Conservation (phyloP, 1,140 invertebrate species). For the Dinothrombium tinctorium region DNA sequence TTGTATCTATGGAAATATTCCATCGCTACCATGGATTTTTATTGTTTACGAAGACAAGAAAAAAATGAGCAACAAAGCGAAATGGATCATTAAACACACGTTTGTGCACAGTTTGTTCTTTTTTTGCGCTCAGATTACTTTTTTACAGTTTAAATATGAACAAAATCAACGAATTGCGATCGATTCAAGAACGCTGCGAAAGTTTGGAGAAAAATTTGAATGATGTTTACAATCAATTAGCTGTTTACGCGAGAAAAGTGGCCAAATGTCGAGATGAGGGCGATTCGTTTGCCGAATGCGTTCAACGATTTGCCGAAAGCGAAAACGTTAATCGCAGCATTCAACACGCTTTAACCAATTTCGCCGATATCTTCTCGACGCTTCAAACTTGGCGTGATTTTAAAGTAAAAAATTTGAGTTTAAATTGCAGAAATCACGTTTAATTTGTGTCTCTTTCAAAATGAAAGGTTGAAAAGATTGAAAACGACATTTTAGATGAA, state of each 20-base stretch:
- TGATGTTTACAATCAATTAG: neutral
- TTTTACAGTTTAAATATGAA: no score
- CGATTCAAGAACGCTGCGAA: neutral
- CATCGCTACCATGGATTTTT: no score
- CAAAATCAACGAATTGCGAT: no score
- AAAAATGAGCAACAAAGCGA: no score
- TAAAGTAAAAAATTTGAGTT: neutral
- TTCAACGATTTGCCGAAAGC: neutral
- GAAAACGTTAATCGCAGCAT: constrained; percentile 4
- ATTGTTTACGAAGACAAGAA: no score
- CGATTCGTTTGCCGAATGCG: neutral
- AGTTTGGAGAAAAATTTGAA: neutral
- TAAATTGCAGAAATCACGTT: neutral
- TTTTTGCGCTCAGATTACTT: no score
- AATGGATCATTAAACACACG: no score
- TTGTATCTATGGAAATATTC: no score
- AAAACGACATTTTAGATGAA: neutral
- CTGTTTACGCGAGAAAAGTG: neutral
- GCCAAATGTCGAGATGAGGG: constrained; percentile 1
- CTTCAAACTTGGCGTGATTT: neutral
- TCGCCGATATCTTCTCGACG: constrained; percentile 1
- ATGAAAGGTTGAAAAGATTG: neutral
- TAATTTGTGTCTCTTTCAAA: neutral
- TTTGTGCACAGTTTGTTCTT: no score
- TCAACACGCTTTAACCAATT: neutral